Evolutionary conservation across 64 coral and sea anemone species (phyloP).

Genomic region (Pachyseris speciosa): DNA sequence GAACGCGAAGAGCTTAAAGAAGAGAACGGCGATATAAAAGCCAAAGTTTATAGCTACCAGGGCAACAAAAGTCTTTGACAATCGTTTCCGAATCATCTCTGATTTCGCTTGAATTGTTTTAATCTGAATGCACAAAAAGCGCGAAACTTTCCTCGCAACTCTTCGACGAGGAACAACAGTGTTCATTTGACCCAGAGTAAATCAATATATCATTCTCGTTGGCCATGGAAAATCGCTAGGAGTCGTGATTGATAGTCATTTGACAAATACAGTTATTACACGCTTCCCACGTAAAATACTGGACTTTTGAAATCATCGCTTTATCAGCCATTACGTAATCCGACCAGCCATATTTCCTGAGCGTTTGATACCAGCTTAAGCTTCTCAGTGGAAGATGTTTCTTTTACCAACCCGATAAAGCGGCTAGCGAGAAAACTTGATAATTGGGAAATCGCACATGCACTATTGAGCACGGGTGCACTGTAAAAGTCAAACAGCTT

Average conservation of each 20-base stretch:
- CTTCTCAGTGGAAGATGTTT: no score
- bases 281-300: no score
- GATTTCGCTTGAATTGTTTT: neutral
- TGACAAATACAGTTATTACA: neutral
- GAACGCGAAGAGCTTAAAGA: neutral
- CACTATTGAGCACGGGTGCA: neutral
- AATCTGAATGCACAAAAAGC: neutral
- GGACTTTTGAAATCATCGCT: neutral
- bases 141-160: neutral
- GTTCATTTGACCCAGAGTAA: neutral
- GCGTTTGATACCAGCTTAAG: neutral
- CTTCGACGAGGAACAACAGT: neutral
- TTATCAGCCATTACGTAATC: neutral
- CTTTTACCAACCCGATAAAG: neutral
- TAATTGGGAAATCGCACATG: conserved; percentile 3
- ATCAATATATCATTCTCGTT: neutral
- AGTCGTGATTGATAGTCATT: neutral
- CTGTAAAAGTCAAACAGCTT: neutral
- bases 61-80: neutral
- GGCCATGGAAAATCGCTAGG: neutral
- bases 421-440: neutral
- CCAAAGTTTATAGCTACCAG: neutral
- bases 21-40: neutral
- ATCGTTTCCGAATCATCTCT: conserved; percentile 8
- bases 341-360: neutral